Base-by-base conservation (phyloP, 2,797 vertebrate genomes). In the Tachyglossus aculeatus region DNA sequence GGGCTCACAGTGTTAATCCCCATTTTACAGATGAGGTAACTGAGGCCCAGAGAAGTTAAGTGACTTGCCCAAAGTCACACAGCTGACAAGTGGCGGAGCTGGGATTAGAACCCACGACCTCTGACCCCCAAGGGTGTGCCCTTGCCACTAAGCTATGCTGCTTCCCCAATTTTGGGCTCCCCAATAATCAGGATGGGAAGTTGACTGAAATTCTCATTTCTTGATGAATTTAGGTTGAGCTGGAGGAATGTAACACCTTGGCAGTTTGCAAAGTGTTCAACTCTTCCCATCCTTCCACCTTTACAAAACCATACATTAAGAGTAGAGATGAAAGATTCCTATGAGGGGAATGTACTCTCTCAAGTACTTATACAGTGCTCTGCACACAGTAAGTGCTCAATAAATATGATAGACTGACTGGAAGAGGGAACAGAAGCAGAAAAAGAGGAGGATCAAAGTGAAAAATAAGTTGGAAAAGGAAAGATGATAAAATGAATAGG, bases 91-190 rank as follows among this genome's bases (percentile, higher is more conserved):
- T n/a, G n/a, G n/a, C n/a, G n/a, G n/a, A n/a, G n/a, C n/a, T n/a
- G n/a, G n/a, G n/a, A n/a, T n/a, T n/a, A n/a, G n/a, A n/a, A n/a
- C n/a, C n/a, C n/a, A n/a, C n/a, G n/a, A n/a, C n/a, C n/a, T n/a
- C n/a, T n/a, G n/a, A n/a, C n/a, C n/a, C n/a, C n/a, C n/a, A n/a
- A n/a, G n/a, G n/a, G n/a, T n/a, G n/a, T n/a, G n/a, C n/a, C n/a
- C n/a, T n/a, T n/a, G n/a, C n/a, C n/a, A n/a, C n/a, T n/a, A n/a
- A n/a, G n/a, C n/a, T n/a, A n/a, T n/a, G n/a, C n/a, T n/a, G n/a
- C n/a, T n/a, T n/a, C n/a, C n/a, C n/a, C n/a, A n/a, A n/a, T 36
- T 78, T 78, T 75, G 64, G 51, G 34, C 39, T 53, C 41, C 33
- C n/a, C 66, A 41, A 41, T 80, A 73, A 78, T 74, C 53, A 39